These are phyloP conservation scores for Plodia interpunctella DNA, from an alignment of 1,140 invertebrate genomes.

Conservation along the genomic window DNA sequence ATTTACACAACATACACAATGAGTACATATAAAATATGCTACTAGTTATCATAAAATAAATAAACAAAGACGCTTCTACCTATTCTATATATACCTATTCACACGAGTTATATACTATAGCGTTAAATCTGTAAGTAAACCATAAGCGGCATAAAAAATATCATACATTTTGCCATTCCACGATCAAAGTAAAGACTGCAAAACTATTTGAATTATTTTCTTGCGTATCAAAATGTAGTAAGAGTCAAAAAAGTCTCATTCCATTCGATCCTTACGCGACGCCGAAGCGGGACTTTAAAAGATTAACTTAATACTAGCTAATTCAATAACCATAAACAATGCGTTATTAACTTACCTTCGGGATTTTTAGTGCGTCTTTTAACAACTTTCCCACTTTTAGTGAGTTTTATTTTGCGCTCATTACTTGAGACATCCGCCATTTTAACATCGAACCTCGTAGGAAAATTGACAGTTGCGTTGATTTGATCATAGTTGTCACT, in stretches of 20 bases:
- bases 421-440: slow-evolving; percentile 74
- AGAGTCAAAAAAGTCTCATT: slow-evolving; percentile 55
- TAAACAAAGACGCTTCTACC: not conserved
- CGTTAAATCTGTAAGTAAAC: too few species aligned
- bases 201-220: slow-evolving; percentile 31
- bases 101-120: not conserved
- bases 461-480: not conserved
- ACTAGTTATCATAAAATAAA: too few species aligned
- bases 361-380: slow-evolving; percentile 72
- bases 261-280: not conserved
- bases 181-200: not conserved
- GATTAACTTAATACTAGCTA: not conserved
- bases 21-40: too few species aligned
- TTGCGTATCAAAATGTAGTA: slow-evolving; percentile 62
- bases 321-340: not conserved
- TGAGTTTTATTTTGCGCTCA: slow-evolving; percentile 67
- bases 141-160: too few species aligned
- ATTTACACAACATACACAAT: too few species aligned
- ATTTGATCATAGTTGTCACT: too few species aligned
- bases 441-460: slow-evolving; percentile 62
- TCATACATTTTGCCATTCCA: too few species aligned
- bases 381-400: slow-evolving; percentile 68
- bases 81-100: slow-evolving; percentile 6
- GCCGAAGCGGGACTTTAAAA: not conserved
- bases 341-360: slow-evolving; percentile 52